Conservation (phyloP, 2,888 invertebrate species). For the Aquatica leii region DNA sequence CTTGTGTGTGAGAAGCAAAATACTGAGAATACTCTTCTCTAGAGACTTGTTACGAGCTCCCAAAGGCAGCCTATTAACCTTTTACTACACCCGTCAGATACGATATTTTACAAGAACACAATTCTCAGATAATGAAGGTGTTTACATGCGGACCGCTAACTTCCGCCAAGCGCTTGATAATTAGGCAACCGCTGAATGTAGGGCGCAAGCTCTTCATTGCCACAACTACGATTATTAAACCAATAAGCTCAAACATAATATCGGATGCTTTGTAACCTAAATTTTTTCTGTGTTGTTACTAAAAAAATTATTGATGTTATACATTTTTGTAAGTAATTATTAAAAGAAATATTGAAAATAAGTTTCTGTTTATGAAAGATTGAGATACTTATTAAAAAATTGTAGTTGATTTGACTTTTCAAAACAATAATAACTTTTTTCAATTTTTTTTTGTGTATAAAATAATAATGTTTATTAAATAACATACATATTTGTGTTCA, state of each 20-base stretch:
- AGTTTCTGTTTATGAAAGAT: too few species aligned
- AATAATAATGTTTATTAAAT: too few species aligned
- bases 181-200: conserved; percentile 52
- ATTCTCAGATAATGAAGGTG: conserved; percentile 56
- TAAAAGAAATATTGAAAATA: too few species aligned
- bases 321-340: too few species aligned
- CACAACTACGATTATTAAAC: conserved; percentile 34
- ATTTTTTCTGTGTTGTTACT: too few species aligned
- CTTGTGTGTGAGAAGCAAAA: conserved; percentile 45
- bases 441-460: too few species aligned
- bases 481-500: too few species aligned
- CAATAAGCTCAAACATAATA: conserved; percentile 30
- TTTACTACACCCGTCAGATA: conserved; percentile 50
- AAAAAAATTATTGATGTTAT: too few species aligned
- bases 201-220: conserved; percentile 46
- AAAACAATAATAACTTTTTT: too few species aligned
- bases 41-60: conserved; percentile 51
- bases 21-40: conserved; percentile 45
- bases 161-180: conserved; percentile 52
- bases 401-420: too few species aligned
- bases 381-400: too few species aligned
- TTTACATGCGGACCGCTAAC: conserved; percentile 57
- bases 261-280: conserved; percentile 22
- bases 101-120: conserved; percentile 53
- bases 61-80: conserved; percentile 54